Percentiles rank a stretch among this genome's conserved stretches.
Conservation (phyloP, 2,888 invertebrate genomes). For the Resseliella maxima region DNA sequence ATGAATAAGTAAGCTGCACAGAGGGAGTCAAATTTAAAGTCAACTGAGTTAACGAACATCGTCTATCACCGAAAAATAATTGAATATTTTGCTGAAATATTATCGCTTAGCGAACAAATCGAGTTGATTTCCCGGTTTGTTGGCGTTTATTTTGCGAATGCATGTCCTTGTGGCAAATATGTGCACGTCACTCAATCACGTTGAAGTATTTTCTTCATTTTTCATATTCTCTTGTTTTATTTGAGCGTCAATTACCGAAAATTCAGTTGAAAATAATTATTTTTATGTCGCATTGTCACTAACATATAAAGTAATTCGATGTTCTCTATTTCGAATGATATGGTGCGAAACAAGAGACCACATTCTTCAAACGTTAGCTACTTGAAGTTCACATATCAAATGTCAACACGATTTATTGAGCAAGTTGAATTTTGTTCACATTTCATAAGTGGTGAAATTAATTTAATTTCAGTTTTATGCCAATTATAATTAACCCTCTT, state of each 20-base stretch:
- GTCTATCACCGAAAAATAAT: constrained; percentile 14
- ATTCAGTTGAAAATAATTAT: neutral
- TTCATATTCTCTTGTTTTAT: constrained; percentile 1
- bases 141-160: no score
- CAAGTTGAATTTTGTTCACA: neutral
- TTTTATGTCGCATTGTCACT: neutral
- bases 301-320: no score
- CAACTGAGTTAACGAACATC: neutral
- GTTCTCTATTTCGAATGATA: no score
- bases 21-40: neutral
- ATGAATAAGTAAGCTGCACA: no score
- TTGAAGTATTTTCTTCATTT: neutral
- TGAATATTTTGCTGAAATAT: neutral
- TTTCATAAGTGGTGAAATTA: neutral
- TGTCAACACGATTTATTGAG: neutral
- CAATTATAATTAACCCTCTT: constrained; percentile 6
- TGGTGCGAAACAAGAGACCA: neutral
- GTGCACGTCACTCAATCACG: neutral
- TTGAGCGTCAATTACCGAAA: neutral
- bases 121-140: neutral
- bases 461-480: neutral
- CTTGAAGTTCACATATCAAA: no score
- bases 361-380: no score
- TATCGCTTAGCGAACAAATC: neutral
- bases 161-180: neutral